Evolutionary conservation across 1,140 invertebrate species (phyloP).

Genomic region (Thereuonema tuberculata): DNA sequence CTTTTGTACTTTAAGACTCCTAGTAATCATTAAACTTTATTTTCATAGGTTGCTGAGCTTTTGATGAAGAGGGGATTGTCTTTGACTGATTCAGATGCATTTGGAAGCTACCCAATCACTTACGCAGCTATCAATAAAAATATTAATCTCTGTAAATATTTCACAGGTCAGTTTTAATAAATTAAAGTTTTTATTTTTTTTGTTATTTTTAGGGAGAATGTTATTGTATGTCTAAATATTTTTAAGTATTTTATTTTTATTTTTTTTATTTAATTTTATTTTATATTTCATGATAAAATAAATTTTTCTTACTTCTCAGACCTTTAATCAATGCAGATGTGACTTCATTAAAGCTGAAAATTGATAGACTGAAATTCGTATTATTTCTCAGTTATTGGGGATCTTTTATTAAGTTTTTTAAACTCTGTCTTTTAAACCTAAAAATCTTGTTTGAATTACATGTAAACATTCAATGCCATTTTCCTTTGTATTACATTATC

Average conservation of each 20-base stretch:
- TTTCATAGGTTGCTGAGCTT: conserved; percentile 26
- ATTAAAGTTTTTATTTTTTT: neutral
- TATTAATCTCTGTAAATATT: conserved; percentile 24
- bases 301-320: neutral
- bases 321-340: no score
- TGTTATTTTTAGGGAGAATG: neutral
- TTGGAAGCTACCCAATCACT: conserved; percentile 31
- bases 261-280: conserved; percentile 15
- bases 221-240: conserved; percentile 1
- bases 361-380: no score
- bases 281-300: conserved; percentile 14
- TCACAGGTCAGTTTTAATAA: conserved; percentile 22
- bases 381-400: no score
- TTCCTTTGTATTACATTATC: no score
- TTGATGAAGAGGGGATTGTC: conserved; percentile 26
- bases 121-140: conserved; percentile 34
- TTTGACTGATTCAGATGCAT: conserved; percentile 25
- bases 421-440: no score
- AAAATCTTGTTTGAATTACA: no score
- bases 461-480: no score
- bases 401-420: no score
- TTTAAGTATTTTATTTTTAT: no score
- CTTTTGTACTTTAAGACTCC: no score
- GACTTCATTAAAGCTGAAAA: no score
- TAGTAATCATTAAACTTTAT: no score